These are phyloP conservation scores for Cataglyphis albicans DNA, from an alignment of 2,888 invertebrate species.

Conservation along the genomic window DNA sequence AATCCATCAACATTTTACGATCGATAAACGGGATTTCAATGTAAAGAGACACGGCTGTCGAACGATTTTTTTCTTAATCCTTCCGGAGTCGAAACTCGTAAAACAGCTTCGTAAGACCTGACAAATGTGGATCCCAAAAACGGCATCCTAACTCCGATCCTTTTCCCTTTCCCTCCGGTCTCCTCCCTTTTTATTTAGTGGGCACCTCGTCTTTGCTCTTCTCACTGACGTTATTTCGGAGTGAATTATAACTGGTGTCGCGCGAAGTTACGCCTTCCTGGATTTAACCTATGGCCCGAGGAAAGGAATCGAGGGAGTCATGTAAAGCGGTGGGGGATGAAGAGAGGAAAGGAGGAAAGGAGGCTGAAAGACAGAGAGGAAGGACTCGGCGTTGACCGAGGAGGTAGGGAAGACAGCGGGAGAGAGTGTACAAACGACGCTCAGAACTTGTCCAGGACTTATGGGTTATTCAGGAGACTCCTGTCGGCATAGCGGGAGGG, in stretches of 20 bases:
- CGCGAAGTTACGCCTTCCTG: slow-evolving; percentile 81
- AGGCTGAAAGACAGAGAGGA: slow-evolving; percentile 38
- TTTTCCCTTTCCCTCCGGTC: background rate
- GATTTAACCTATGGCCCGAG: slow-evolving; percentile 74
- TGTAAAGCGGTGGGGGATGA: slow-evolving; percentile 42
- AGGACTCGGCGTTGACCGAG: slow-evolving; percentile 36
- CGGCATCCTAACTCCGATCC: slow-evolving; percentile 46
- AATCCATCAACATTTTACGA: slow-evolving; percentile 30
- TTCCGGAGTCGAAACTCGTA: slow-evolving; percentile 58
- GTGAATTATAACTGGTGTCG: slow-evolving; percentile 77
- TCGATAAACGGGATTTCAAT: slow-evolving; percentile 35
- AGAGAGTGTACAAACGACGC: slow-evolving; percentile 68
- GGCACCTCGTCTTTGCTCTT: slow-evolving; percentile 9
- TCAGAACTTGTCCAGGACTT: slow-evolving; percentile 78
- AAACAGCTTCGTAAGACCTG: slow-evolving; percentile 58
- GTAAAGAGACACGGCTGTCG: slow-evolving; percentile 53
- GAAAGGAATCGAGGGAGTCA: slow-evolving; percentile 48
- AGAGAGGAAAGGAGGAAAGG: slow-evolving; percentile 48
- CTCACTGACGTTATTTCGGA: slow-evolving; percentile 58
- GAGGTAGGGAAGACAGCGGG: slow-evolving; percentile 22
- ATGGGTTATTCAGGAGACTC: slow-evolving; percentile 83
- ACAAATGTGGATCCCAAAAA: slow-evolving; percentile 55
- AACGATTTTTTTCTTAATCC: slow-evolving; percentile 65
- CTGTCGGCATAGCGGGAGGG: slow-evolving; percentile 63
- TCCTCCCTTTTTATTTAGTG: background rate